These are phyloP conservation scores for Hozukius guyotensis DNA, from an alignment of 2,797 vertebrate species.

Conservation along the genomic window DNA sequence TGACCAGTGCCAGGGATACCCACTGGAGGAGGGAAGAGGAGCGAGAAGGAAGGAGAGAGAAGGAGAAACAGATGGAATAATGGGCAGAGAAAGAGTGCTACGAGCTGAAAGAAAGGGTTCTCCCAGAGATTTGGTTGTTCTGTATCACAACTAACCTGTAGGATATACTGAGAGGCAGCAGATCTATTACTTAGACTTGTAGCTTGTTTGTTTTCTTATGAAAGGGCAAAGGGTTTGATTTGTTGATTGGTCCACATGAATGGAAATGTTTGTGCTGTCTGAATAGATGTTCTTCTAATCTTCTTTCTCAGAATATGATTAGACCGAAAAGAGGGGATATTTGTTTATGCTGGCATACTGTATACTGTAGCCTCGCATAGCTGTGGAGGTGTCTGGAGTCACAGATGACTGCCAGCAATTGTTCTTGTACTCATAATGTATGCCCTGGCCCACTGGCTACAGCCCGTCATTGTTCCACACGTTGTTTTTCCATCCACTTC, in stretches of 20 bases:
- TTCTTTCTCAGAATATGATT: conserved; percentile 20
- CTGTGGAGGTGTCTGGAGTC: conserved; percentile 50
- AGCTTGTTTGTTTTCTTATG: background rate
- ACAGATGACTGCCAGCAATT: conserved; percentile 44
- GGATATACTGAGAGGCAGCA: conserved; percentile 20
- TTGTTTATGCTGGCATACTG: conserved; percentile 32
- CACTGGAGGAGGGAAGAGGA: conserved; percentile 47
- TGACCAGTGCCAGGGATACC: conserved; percentile 51
- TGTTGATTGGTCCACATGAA: background rate
- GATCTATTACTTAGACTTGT: background rate
- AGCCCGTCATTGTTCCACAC: conserved; percentile 51
- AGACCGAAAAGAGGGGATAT: conserved; percentile 16
- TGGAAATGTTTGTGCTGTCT: conserved; percentile 4
- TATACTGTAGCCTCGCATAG: conserved; percentile 26
- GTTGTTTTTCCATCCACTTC: conserved; percentile 52
- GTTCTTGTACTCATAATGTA: conserved; percentile 53
- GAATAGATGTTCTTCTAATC: background rate
- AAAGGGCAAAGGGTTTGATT: background rate
- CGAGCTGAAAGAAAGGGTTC: conserved; percentile 40
- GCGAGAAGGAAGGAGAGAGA: conserved; percentile 16
- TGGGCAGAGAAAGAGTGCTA: conserved; percentile 25
- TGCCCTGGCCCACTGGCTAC: conserved; percentile 45
- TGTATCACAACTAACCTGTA: conserved; percentile 25
- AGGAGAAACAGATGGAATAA: conserved; percentile 46
- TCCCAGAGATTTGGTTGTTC: conserved; percentile 37